Percentiles rank a stretch among this genome's conserved stretches.
These are phyloP conservation scores for Podocnemis expansa DNA, from an alignment of 2,113 vertebrate species.

Conservation along the genomic window DNA sequence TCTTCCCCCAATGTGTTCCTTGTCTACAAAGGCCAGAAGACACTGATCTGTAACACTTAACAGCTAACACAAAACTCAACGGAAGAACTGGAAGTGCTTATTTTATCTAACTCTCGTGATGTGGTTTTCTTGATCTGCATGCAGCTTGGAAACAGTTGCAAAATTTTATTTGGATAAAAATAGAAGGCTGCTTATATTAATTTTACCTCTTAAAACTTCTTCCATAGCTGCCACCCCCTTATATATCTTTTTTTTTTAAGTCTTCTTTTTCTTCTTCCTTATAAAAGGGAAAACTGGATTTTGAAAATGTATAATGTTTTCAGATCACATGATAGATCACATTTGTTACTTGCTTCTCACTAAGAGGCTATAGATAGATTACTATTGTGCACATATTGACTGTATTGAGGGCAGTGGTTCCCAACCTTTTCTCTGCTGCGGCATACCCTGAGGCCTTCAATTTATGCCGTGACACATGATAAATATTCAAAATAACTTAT, in stretches of 20 bases:
- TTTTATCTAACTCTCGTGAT: not conserved
- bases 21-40: not conserved
- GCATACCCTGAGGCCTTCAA: too few relatives aligned
- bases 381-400: too few relatives aligned
- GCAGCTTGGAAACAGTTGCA: not conserved
- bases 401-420: too few relatives aligned
- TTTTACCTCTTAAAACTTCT: too few relatives aligned
- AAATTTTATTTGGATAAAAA: not conserved
- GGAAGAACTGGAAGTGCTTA: not conserved
- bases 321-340: too few relatives aligned
- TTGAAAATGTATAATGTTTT: too few relatives aligned
- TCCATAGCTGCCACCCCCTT: not conserved
- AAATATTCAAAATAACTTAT: too few relatives aligned
- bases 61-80: not conserved
- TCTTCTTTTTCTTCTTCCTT: not conserved
- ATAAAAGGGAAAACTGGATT: not conserved
- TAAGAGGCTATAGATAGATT: rapidly evolving
- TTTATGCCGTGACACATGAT: too few relatives aligned
- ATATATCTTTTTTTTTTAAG: not conserved
- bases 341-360: too few relatives aligned
- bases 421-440: too few relatives aligned
- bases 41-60: not conserved
- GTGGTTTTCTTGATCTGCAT: not conserved
- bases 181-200: not conserved
- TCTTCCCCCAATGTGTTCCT: not conserved